Base-by-base conservation (phyloP, 2,113 vertebrate species). In the Limnothrissa miodon region DNA sequence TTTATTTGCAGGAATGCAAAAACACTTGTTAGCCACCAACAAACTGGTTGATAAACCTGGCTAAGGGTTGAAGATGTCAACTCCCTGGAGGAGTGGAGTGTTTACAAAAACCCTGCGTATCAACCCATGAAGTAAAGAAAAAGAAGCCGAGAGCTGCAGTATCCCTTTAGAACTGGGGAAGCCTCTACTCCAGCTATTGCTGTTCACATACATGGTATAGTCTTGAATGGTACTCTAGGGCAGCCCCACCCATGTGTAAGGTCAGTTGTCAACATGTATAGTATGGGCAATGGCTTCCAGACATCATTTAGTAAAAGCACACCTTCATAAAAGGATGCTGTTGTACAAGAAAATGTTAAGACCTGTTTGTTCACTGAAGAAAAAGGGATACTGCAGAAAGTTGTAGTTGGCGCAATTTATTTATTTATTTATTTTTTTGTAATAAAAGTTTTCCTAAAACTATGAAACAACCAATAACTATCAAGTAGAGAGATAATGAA, bases 401-500 rank as follows among this genome's bases (percentile, higher is more conserved):
- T 87, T 85, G 83, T 78, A 85, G 81, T 78, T 95, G 66, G 66
- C 66, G 29, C 66, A 7, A 19, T 74, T 74, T 94, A 94, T 95
- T 94, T 94, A 93, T 94, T 96, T 95, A 1, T 48, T 48, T 48
- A 11, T 48, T 48, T 62, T 29, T 29, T 62, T 29, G 25, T 23
- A 23, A 95, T 93, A 96, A 95, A 96, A 96, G 95, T 95, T 94
- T 95, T 94, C 93, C 95, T 96, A 96, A 15, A 95, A 96, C 95
- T 96, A 96, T 96, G 94, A 95, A 95, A 95, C 94, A 95, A 96
- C 94, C 94, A 93, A 96, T 95, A 96, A 96, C 95, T 95, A 96
- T 96, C 96, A 95, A 95, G 95, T 94, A 94, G 94, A 94, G 94
- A 94, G 94, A 93, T 92, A 93, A 96, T 93, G 94, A 96, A 96